These are phyloP conservation scores for Rhinichthys klamathensis DNA, from an alignment of 2,113 vertebrate genomes.

Conservation along the genomic window DNA sequence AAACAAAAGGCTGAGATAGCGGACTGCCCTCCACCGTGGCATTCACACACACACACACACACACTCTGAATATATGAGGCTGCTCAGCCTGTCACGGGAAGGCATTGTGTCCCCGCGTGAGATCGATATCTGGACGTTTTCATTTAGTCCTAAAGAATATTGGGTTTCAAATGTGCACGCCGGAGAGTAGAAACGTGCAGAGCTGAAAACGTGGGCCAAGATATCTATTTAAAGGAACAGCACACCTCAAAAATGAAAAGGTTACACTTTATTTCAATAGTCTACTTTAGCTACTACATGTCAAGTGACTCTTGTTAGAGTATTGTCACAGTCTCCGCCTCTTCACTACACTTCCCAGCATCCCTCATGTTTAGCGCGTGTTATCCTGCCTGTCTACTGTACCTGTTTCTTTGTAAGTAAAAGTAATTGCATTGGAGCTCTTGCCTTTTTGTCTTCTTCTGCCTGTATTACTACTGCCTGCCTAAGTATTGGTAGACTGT, in stretches of 20 bases:
- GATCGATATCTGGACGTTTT: constrained; percentile 43
- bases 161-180: not conserved
- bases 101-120: not conserved
- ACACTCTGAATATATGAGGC: constrained; percentile 36
- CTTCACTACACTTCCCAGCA: too few species aligned
- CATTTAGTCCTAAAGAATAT: constrained; percentile 30
- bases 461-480: too few species aligned
- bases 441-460: too few species aligned
- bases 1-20: constrained; percentile 61
- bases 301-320: too few species aligned
- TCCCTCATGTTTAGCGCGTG: too few species aligned
- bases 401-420: too few species aligned
- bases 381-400: too few species aligned
- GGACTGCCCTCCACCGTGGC: constrained; percentile 34
- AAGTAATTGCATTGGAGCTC: too few species aligned
- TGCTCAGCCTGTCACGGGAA: not conserved
- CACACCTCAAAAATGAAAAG: not conserved
- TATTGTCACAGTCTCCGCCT: too few species aligned
- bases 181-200: not conserved
- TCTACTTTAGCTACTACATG: too few species aligned
- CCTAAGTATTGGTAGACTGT: too few species aligned
- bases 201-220: not conserved
- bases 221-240: constrained; percentile 9
- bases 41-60: constrained; percentile 16
- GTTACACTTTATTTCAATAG: too few species aligned